Conservation (phyloP, 1,140 invertebrate species). For the Rhagoletis zephyria region DNA sequence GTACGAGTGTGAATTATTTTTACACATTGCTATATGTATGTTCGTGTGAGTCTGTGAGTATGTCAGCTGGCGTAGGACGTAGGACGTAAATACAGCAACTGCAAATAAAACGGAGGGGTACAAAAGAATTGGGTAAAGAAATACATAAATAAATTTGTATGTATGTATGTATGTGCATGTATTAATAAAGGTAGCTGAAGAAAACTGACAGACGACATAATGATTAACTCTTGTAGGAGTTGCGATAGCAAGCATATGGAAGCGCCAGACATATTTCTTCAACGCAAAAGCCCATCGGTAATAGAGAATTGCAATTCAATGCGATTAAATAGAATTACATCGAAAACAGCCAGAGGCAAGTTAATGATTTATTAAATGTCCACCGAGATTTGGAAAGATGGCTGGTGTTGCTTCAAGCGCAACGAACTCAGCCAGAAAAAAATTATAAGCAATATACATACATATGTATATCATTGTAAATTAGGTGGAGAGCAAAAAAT, state of each 20-base stretch:
- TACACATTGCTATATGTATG: neutral
- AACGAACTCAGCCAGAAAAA: neutral
- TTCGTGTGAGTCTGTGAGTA: neutral
- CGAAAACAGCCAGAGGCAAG: neutral
- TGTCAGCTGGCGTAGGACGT: conserved; percentile 42
- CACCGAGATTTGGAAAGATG: no score
- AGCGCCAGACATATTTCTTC: neutral
- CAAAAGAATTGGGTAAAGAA: neutral
- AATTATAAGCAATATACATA: neutral
- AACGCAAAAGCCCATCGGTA: neutral
- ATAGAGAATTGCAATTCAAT: no score
- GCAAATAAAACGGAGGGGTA: neutral
- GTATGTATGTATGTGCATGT: no score
- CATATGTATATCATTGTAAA: neutral
- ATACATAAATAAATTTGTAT: neutral
- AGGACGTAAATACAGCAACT: conserved; percentile 29
- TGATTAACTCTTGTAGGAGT: no score
- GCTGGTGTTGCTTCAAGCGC: neutral
- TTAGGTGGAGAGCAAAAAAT: neutral
- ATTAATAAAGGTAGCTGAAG: neutral
- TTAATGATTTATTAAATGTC: neutral
- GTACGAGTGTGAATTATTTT: conserved; percentile 23
- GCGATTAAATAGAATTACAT: neutral
- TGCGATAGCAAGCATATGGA: conserved; percentile 15
- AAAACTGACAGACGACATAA: neutral